Percentiles rank a stretch among this genome's conserved stretches.
phyloP scores from a whole-genome alignment of 2,888 invertebrate genomes.

The Rhabditophanes sp. region DNA sequence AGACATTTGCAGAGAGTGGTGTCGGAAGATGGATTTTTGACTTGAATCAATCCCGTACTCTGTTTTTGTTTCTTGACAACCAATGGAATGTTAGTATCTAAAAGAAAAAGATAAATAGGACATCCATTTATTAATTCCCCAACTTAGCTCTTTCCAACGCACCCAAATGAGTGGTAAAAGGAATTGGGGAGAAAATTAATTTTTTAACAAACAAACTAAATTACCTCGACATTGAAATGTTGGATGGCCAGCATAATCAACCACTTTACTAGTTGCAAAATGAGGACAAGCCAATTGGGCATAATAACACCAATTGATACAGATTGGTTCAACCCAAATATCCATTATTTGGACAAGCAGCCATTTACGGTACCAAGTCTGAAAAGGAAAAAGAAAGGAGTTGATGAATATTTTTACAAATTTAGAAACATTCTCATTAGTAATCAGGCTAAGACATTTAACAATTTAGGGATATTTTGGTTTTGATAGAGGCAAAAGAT shows the following conservation, averaged over 20 bases:
- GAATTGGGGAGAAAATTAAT: slow-evolving; percentile 3
- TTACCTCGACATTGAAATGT: slow-evolving; percentile 39
- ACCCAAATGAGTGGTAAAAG: background rate
- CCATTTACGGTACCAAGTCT: slow-evolving; percentile 43
- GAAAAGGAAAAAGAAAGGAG: slow-evolving; percentile 13
- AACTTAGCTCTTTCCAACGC: too few species aligned
- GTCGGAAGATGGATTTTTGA: slow-evolving; percentile 1
- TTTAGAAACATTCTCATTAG: slow-evolving; percentile 1
- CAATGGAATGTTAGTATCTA: slow-evolving; percentile 32
- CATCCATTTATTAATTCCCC: background rate
- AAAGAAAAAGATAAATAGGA: slow-evolving; percentile 8
- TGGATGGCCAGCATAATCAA: slow-evolving; percentile 42
- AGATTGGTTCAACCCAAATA: slow-evolving; percentile 22
- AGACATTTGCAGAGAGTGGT: slow-evolving; percentile 23
- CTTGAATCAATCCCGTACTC: slow-evolving; percentile 2
- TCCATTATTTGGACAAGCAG: slow-evolving; percentile 24
- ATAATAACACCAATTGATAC: slow-evolving; percentile 43
- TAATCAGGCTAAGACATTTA: too few species aligned
- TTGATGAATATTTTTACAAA: slow-evolving; percentile 6
- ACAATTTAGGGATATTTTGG: too few species aligned
- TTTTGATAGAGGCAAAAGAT: too few species aligned
- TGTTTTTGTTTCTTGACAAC: slow-evolving; percentile 8
- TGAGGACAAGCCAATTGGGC: slow-evolving; percentile 42
- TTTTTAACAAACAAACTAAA: background rate
- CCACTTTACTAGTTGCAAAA: slow-evolving; percentile 34